Conservation (phyloP, 2,113 vertebrate genomes). For the Nothoprocta perdicaria region DNA sequence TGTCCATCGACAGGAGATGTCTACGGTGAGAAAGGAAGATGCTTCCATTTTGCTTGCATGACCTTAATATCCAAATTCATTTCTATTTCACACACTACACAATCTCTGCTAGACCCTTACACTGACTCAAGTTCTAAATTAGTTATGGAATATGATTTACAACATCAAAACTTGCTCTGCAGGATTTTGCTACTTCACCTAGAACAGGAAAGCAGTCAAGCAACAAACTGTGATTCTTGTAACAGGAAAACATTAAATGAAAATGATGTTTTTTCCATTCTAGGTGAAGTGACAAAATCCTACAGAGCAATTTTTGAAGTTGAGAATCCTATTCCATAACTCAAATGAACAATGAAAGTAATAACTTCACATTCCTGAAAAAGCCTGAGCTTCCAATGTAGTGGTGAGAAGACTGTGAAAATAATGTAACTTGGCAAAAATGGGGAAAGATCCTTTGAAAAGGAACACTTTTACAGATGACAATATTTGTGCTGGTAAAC, state of each 20-base stretch:
- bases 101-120: not conserved
- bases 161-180: not conserved
- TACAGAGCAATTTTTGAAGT: not conserved
- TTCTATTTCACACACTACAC: not conserved
- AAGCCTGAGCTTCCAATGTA: not conserved
- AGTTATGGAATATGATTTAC: not conserved
- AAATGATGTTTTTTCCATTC: not conserved
- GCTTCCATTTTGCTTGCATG: not conserved
- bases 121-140: not conserved
- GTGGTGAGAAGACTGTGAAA: not conserved
- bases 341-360: not conserved
- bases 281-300: not conserved
- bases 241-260: not conserved
- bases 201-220: not conserved
- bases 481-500: not conserved
- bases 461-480: not conserved
- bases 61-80: not conserved
- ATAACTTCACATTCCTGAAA: not conserved
- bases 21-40: not conserved
- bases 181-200: not conserved
- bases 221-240: not conserved
- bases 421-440: not conserved
- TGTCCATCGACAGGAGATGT: not conserved
- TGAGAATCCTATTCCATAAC: not conserved
- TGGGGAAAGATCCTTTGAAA: not conserved